Base-by-base conservation (phyloP, 2,888 invertebrate species). In the Sesamia inferens region DNA sequence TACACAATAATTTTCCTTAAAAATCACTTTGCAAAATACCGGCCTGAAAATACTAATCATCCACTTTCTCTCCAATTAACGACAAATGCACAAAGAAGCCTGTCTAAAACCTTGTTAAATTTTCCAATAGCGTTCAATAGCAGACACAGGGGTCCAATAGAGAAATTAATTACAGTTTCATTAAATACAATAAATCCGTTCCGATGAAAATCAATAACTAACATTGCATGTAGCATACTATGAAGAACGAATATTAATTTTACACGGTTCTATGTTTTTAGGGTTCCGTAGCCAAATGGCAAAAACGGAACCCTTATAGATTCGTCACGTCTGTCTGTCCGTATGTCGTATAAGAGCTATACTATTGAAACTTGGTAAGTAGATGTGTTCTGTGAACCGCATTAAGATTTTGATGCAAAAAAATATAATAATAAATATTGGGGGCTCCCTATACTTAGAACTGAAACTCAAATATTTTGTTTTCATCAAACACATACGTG, bases 91-190 rank as follows among this genome's bases (percentile, higher is more conserved):
- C 61, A 58, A 16, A 65, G 42, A 80, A 71, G 63, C 59, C 69
- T 54, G 61, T 61, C 65, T 54, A 64, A 67, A 74, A 55, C 24
- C 69, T 62, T 72, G 66, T 70, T 68, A 31, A 57, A 71, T 79
- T 55, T 58, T 68, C 58, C 39, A 71, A 76, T 68, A 63, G 58
- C 69, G 68, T 71, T 80, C 84, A 76, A 55, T 39, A 65, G 39
- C 73, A 80, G 81, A 68, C 42, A 75, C 57, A 19, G 39, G 55
- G 51, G 39, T 70, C 31, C 59, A 71, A 63, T 63, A 54, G 68
- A 79, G 48, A 74, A 74, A 83, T 83, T 81, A 81, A 81, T 83
- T 74, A 31, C 31, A 79, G 31, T 71, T 79, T 62, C 65, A 71
- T 79, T 71, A 51, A 79, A 66, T 59, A 66, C 31, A 55, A 48